Conservation (phyloP, 2,113 vertebrate species). For the Upupa epops region DNA sequence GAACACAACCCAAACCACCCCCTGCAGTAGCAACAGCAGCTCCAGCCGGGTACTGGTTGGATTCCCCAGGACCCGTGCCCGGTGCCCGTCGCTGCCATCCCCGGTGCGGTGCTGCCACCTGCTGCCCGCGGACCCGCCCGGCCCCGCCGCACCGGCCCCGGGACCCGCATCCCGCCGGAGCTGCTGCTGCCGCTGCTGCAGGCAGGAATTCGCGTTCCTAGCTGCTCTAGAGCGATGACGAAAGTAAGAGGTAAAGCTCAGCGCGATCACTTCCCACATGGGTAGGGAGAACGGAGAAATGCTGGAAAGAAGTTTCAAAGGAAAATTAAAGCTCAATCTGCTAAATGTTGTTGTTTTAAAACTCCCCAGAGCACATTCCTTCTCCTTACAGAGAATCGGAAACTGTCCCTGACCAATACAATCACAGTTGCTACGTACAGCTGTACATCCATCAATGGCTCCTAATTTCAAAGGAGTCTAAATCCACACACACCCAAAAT, state of each 20-base stretch:
- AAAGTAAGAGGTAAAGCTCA: not conserved
- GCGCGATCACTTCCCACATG: not conserved
- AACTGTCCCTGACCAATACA: not conserved
- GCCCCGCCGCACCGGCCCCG: too few species aligned
- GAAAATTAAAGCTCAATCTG: not conserved
- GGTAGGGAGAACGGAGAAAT: not conserved
- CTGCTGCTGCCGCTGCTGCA: too few species aligned
- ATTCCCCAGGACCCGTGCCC: too few species aligned
- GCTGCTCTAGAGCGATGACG: not conserved
- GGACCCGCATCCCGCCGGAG: too few species aligned
- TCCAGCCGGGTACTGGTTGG: too few species aligned
- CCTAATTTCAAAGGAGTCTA: not conserved
- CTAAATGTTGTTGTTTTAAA: too few species aligned
- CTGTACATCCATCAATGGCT: not conserved
- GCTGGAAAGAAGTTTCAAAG: not conserved
- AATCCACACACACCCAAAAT: not conserved
- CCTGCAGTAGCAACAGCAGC: rapidly evolving
- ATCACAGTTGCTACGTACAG: not conserved
- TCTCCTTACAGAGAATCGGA: not conserved
- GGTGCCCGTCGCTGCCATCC: not conserved
- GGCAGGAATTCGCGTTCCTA: not conserved
- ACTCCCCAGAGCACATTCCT: not conserved
- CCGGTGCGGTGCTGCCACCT: conserved; percentile 53
- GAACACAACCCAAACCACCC: rapidly evolving
- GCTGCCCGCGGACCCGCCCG: not conserved